Percentiles rank a stretch among this genome's conserved stretches.
These are phyloP conservation scores for Atrichornis clamosus DNA, from an alignment of 2,113 vertebrate genomes.

Conservation along the genomic window DNA sequence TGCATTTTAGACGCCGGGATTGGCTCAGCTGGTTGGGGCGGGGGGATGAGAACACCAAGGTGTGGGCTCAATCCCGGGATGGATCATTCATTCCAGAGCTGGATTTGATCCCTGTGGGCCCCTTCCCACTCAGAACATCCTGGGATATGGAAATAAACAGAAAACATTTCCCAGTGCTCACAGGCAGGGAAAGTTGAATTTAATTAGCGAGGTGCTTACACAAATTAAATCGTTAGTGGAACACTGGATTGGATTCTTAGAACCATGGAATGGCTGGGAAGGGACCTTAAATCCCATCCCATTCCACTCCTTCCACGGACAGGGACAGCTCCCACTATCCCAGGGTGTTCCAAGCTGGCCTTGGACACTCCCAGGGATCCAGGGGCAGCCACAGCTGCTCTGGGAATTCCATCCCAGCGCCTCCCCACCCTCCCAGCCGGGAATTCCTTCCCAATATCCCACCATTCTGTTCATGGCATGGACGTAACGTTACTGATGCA, in stretches of 20 bases:
- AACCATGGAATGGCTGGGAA: background rate
- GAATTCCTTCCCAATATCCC: background rate
- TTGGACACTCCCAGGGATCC: background rate
- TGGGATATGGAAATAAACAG: accelerated
- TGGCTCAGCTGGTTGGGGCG: background rate
- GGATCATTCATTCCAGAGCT: background rate
- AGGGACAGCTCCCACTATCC: accelerated
- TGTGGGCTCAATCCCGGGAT: no score
- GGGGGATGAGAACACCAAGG: no score
- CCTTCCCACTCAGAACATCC: background rate
- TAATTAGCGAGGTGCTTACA: accelerated
- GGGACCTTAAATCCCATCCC: accelerated
- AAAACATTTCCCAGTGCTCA: background rate
- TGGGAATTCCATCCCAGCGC: background rate
- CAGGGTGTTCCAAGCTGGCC: background rate
- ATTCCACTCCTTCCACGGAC: accelerated
- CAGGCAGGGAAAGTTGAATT: background rate
- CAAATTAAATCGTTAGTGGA: background rate
- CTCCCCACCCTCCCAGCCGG: background rate
- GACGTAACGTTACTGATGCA: no score
- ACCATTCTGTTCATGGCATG: background rate
- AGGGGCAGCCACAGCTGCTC: background rate
- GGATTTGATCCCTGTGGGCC: background rate
- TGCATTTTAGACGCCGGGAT: background rate
- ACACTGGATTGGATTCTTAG: accelerated